These are phyloP conservation scores for Sternarchorhynchus goeldii DNA, from an alignment of 2,797 vertebrate genomes.

Conservation along the genomic window DNA sequence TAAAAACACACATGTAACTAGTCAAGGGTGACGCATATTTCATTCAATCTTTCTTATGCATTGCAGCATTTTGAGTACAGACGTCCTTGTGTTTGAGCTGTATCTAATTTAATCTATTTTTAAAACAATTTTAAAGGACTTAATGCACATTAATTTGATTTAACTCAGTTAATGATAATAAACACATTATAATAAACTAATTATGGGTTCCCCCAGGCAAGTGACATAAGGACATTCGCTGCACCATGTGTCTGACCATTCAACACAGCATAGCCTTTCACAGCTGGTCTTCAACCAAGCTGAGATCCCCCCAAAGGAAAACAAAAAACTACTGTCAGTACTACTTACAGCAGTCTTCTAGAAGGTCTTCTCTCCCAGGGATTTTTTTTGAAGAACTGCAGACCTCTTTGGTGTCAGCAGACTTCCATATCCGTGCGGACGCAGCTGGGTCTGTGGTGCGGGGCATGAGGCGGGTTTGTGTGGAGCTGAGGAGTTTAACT, in stretches of 20 bases:
- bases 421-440: constrained; percentile 28
- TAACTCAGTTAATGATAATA: no score
- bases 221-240: not conserved
- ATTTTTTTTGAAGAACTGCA: constrained; percentile 8
- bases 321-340: not conserved
- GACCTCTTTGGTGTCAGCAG: constrained; percentile 11
- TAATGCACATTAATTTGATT: no score
- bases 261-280: not conserved
- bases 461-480: no score
- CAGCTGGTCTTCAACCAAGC: not conserved
- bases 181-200: not conserved
- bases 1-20: not conserved
- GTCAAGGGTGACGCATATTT: not conserved
- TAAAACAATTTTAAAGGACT: no score
- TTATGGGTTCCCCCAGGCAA: not conserved
- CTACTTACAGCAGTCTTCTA: constrained; percentile 40
- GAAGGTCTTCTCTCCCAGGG: constrained; percentile 21
- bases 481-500: constrained; percentile 8
- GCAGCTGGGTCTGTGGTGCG: no score
- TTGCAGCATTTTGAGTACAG: not conserved
- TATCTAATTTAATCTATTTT: no score
- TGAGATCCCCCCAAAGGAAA: not conserved
- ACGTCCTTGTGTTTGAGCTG: no score
- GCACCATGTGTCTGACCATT: not conserved
- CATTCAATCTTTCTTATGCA: not conserved